Percentiles rank a stretch among this genome's conserved stretches.
Conservation (phyloP, 2,888 invertebrate genomes). For the Pollenia labialis region DNA sequence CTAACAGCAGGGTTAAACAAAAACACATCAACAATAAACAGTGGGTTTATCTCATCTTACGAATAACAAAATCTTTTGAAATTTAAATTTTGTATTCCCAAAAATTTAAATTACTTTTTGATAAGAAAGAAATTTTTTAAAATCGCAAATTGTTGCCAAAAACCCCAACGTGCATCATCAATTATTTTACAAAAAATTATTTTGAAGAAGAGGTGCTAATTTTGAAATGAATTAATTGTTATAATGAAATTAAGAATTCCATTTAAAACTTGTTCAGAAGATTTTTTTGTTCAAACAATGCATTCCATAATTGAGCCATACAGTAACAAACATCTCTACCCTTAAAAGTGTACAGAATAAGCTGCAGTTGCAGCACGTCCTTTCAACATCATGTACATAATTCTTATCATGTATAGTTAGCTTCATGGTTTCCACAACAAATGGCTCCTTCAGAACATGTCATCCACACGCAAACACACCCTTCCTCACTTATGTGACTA, state of each 20-base stretch:
- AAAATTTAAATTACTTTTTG: too few relatives aligned
- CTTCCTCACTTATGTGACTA: not conserved
- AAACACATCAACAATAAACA: too few relatives aligned
- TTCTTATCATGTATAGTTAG: constrained; percentile 50
- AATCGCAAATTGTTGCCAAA: too few relatives aligned
- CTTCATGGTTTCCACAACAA: constrained; percentile 52
- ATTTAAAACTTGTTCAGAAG: too few relatives aligned
- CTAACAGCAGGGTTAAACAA: too few relatives aligned
- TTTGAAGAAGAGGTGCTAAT: not conserved
- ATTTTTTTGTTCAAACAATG: too few relatives aligned
- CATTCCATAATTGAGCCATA: not conserved
- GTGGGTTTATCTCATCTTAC: too few relatives aligned
- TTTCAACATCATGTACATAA: constrained; percentile 33
- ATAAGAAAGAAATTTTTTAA: too few relatives aligned
- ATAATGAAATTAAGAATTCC: too few relatives aligned
- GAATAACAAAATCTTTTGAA: too few relatives aligned
- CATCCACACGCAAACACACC: constrained; percentile 22
- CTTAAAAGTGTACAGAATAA: not conserved
- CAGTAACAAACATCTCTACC: not conserved
- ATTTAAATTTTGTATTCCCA: too few relatives aligned
- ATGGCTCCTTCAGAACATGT: constrained; percentile 11
- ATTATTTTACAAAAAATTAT: not conserved
- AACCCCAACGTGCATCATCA: not conserved
- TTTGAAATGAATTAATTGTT: not conserved
- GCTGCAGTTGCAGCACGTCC: constrained; percentile 47